A percentile compares a stretch with the other conserved stretches of the same genome.
phyloP scores from a whole-genome alignment of 2,113 vertebrate genomes.

The Chionomys nivalis region DNA sequence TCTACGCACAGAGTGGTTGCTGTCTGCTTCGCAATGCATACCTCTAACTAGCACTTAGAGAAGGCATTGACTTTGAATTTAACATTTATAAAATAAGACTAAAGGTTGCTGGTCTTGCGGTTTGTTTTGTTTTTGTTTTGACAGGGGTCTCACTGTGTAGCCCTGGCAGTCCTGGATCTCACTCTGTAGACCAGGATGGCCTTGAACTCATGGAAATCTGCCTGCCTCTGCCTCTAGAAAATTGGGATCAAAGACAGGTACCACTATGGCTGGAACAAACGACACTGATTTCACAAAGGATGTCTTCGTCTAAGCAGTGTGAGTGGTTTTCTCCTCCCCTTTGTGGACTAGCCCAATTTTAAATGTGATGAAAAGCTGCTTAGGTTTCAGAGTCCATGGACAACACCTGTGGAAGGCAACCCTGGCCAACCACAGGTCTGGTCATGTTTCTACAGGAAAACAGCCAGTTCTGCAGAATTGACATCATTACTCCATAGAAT shows the following conservation, averaged over 20 bases:
- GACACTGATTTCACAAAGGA: neutral
- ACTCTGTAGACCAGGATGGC: too few species aligned
- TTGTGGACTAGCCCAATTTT: neutral
- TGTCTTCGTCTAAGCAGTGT: neutral
- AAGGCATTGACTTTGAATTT: neutral
- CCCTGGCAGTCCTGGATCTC: neutral
- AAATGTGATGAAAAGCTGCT: neutral
- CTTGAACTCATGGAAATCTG: neutral
- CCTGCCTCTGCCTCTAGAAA: neutral
- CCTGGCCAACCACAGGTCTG: neutral
- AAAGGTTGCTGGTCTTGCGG: neutral
- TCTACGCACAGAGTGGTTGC: neutral
- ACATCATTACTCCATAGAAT: neutral
- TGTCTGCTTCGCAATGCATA: neutral
- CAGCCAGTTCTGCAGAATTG: neutral
- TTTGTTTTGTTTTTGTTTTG: neutral
- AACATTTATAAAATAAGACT: conserved; percentile 38
- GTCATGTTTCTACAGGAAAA: neutral
- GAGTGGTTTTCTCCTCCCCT: neutral
- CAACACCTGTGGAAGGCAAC: neutral
- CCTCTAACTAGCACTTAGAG: neutral
- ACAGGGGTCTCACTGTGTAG: too few species aligned
- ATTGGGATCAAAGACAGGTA: neutral
- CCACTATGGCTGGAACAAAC: neutral
- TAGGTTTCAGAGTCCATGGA: neutral